Evolutionary conservation across 2,113 vertebrate genomes (phyloP).

Genomic region (Aplodontia rufa): DNA sequence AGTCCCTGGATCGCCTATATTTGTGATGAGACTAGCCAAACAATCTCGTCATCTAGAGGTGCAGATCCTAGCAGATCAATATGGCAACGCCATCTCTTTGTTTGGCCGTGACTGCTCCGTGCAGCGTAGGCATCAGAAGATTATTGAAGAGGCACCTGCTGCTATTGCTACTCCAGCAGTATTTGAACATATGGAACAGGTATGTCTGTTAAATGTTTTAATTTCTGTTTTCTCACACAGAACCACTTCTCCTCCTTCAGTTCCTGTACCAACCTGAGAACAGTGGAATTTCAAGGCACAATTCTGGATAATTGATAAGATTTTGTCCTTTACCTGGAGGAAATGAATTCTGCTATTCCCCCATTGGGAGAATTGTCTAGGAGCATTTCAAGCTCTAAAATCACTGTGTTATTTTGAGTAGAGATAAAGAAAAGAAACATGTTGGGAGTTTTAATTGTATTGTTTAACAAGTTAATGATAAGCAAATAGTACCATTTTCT

Average conservation of each 20-base stretch:
- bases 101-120: slow-evolving; percentile 98
- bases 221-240: slow-evolving; percentile 10
- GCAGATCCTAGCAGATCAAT: slow-evolving; percentile 97
- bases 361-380: background rate
- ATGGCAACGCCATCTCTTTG: slow-evolving; percentile 97
- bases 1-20: slow-evolving; percentile 98
- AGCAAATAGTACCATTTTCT: slow-evolving; percentile 17
- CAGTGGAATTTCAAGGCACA: background rate
- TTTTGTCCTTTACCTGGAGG: slow-evolving; percentile 15
- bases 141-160: slow-evolving; percentile 98
- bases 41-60: slow-evolving; percentile 98
- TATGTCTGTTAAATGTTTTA: slow-evolving; percentile 69
- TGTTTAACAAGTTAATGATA: background rate
- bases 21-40: slow-evolving; percentile 97
- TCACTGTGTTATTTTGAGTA: background rate
- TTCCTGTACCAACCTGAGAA: background rate
- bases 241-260: background rate
- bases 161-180: slow-evolving; percentile 93
- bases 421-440: slow-evolving; percentile 2
- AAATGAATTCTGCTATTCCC: background rate
- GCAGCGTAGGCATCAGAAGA: slow-evolving; percentile 98
- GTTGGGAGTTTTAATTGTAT: background rate
- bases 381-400: slow-evolving; percentile 13
- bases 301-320: slow-evolving; percentile 16
- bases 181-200: slow-evolving; percentile 98